Evolutionary conservation across 2,888 invertebrate species (phyloP).

Genomic region (Andrena hattorfiana): DNA sequence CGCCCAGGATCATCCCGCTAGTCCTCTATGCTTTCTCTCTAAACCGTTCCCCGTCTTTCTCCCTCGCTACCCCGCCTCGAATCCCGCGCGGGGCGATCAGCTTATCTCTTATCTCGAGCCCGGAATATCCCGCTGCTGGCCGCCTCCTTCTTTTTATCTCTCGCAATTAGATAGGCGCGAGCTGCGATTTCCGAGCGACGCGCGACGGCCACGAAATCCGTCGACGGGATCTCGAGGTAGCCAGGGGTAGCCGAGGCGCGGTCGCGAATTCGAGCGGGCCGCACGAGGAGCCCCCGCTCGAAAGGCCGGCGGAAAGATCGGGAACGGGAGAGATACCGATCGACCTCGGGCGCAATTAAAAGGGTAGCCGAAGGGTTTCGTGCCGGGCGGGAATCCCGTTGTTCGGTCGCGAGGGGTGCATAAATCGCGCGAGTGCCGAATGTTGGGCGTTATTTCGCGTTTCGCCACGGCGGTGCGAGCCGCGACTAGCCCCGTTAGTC

Average conservation of each 20-base stretch:
- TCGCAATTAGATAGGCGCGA: too few relatives aligned
- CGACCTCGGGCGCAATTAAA: slow-evolving; percentile 56
- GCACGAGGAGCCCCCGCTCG: too few relatives aligned
- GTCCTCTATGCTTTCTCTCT: slow-evolving; percentile 39
- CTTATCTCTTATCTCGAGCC: not conserved
- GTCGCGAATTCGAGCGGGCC: too few relatives aligned
- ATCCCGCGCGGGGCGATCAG: not conserved
- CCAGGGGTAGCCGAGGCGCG: too few relatives aligned
- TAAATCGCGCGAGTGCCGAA: slow-evolving; percentile 77
- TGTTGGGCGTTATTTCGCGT: slow-evolving; percentile 62
- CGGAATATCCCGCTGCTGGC: not conserved
- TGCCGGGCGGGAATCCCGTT: slow-evolving; percentile 56
- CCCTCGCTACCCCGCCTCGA: not conserved
- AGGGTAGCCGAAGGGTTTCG: slow-evolving; percentile 54
- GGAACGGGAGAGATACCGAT: slow-evolving; percentile 42
- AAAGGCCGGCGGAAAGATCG: too few relatives aligned
- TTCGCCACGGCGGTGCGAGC: slow-evolving; percentile 35
- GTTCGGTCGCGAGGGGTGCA: slow-evolving; percentile 68
- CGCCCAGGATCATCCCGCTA: slow-evolving; percentile 55
- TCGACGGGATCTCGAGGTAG: not conserved
- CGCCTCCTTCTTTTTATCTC: not conserved
- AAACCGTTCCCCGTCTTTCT: not conserved
- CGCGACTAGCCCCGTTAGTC: slow-evolving; percentile 22
- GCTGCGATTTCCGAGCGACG: too few relatives aligned
- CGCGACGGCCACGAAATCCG: not conserved